Conservation (phyloP, 1,140 invertebrate species). For the Hycleus phaleratus region DNA sequence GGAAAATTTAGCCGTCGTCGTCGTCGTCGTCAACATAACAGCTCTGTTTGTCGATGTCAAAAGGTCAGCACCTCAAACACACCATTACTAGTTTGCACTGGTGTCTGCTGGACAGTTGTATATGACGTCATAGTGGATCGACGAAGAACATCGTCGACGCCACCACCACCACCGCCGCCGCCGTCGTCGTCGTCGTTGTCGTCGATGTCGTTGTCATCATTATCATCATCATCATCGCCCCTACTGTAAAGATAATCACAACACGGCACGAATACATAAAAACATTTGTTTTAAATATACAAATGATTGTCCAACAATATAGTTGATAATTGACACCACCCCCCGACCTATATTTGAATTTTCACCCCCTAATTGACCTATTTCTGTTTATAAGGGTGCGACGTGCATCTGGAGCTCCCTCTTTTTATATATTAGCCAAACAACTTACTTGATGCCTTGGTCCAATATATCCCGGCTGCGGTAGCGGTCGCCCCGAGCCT, state of each 20-base stretch:
- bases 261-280: no score
- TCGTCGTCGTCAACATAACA: not conserved
- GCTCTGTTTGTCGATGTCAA: not conserved
- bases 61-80: conserved; percentile 7
- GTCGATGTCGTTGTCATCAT: no score
- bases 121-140: conserved; percentile 8
- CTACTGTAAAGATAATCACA: no score
- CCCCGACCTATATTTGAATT: conserved; percentile 11
- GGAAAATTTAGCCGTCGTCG: not conserved
- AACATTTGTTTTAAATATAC: no score
- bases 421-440: not conserved
- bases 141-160: not conserved
- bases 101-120: conserved; percentile 3
- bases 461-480: conserved; percentile 33
- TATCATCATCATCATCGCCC: no score
- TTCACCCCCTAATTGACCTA: conserved; percentile 12
- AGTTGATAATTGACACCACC: not conserved
- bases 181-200: no score
- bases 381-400: not conserved
- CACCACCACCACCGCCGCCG: not conserved
- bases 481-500: conserved; percentile 29
- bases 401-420: not conserved
- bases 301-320: no score
- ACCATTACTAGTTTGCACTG: conserved; percentile 15
- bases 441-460: conserved; percentile 28